Base-by-base conservation (phyloP, 2,113 vertebrate species). In the Mobula hypostoma region DNA sequence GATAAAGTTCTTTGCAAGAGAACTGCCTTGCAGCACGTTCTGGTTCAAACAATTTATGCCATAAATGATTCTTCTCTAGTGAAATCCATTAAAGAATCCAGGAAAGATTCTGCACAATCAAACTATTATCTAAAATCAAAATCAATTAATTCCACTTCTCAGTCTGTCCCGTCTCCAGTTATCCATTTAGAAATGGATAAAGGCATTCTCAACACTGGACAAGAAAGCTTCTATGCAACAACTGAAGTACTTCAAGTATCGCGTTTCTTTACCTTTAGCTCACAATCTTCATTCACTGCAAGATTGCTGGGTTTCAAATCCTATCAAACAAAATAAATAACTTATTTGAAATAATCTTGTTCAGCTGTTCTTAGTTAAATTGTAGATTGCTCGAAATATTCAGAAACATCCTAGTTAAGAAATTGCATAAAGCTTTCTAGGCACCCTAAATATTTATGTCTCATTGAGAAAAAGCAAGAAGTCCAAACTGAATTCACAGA, bases 251-350 rank as follows among this genome's bases (percentile, higher is more conserved):
- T 63, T 17, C 32, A 68, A 68, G 66, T 36, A 85, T 48, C 24
- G 27, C 1, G 15, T 29, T 58, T 83, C 74, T 40, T 96, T 95
- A 98, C 99, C 98, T 99, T 99, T 48, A 99, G 97, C 95, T 99
- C 98, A 95, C 98, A 99, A 96, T 99, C 98, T 97, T 99, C 98
- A 95, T 99, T 99, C 94, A 99, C 99, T 96, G 99, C 99, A 95
- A 99, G 96, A 95, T 99, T 99, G 96, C 99, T 99, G 79, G 99
- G 98, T 94, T 99, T 99, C 95, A 99, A 97, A 96, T 99, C 98
- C 99, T 99, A 4, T 95, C 95, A 94, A 58, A 80, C n/a, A 94
- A 36, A 68, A 85, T 6, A n/a, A 94, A 94, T 19, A 78, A 32
- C 27, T 58, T 72, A n/a, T 93, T 94, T 90, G 14, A 66, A 66